These are phyloP conservation scores for Pavo muticus DNA, from an alignment of 2,113 vertebrate species.

Conservation along the genomic window DNA sequence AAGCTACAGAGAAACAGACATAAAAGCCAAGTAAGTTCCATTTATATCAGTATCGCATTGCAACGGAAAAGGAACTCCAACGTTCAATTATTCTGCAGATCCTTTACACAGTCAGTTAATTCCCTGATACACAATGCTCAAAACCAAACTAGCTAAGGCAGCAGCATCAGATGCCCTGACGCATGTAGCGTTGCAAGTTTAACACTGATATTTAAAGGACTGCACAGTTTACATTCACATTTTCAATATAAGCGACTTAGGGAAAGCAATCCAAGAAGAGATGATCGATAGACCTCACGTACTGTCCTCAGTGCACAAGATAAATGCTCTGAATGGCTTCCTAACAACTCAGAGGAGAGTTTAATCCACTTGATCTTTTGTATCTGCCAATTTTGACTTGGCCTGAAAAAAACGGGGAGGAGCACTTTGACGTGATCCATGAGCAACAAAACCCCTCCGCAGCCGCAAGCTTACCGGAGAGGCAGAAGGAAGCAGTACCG, in stretches of 20 bases:
- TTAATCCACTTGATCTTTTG: background rate
- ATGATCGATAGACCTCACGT: background rate
- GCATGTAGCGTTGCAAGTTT: background rate
- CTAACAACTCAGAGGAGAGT: background rate
- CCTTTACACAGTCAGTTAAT: background rate
- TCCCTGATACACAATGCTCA: background rate
- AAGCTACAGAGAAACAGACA: constrained; percentile 77
- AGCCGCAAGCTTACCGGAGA: constrained; percentile 82
- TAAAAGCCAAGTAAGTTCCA: background rate
- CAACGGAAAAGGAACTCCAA: background rate
- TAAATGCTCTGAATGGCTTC: background rate
- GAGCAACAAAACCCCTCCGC: background rate
- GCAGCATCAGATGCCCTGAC: background rate
- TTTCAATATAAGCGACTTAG: background rate
- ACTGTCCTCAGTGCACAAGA: background rate
- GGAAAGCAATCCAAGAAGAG: background rate
- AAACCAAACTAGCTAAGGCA: background rate
- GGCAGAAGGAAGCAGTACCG: constrained; percentile 92
- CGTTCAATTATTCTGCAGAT: background rate
- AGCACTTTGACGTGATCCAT: fast-evolving
- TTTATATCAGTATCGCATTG: background rate
- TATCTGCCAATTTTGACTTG: background rate
- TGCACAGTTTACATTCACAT: background rate
- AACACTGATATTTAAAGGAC: background rate
- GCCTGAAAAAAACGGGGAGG: background rate